Evolutionary conservation across 2,888 invertebrate species (phyloP).

Genomic region (Psylliodes chrysocephalus): DNA sequence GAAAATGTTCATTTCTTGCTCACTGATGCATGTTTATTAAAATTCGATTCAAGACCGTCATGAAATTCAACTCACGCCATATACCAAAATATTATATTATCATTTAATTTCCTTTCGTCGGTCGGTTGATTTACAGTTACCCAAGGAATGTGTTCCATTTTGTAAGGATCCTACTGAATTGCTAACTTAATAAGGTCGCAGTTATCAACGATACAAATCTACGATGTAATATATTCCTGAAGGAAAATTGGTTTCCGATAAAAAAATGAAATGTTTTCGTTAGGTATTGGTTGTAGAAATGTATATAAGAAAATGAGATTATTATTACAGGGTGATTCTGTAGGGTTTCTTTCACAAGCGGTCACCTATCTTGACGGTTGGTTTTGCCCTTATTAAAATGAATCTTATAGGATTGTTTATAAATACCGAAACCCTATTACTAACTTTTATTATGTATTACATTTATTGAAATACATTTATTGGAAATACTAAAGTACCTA

Average conservation of each 20-base stretch:
- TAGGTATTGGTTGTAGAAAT: slow-evolving; percentile 12
- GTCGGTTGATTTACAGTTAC: slow-evolving; percentile 34
- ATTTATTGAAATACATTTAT: no score
- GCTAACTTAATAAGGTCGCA: slow-evolving; percentile 34
- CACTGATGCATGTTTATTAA: no score
- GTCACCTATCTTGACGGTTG: no score
- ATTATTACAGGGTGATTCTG: no score
- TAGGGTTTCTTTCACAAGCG: no score
- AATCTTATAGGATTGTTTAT: no score
- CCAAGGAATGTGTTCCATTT: slow-evolving; percentile 20
- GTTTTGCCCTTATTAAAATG: no score
- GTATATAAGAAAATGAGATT: slow-evolving; percentile 17
- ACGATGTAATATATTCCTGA: slow-evolving; percentile 26
- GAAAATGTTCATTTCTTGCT: no score
- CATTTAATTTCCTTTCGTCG: slow-evolving; percentile 37
- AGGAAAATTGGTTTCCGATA: slow-evolving; percentile 29
- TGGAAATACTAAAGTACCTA: no score
- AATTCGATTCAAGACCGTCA: neutral
- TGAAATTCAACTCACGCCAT: neutral
- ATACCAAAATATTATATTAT: slow-evolving; percentile 33
- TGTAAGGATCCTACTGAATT: slow-evolving; percentile 36
- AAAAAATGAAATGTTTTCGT: slow-evolving; percentile 16
- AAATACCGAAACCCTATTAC: no score
- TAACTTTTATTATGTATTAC: no score
- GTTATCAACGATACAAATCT: slow-evolving; percentile 34